Conservation (phyloP, 2,888 invertebrate genomes). For the Apodemia duryi region DNA sequence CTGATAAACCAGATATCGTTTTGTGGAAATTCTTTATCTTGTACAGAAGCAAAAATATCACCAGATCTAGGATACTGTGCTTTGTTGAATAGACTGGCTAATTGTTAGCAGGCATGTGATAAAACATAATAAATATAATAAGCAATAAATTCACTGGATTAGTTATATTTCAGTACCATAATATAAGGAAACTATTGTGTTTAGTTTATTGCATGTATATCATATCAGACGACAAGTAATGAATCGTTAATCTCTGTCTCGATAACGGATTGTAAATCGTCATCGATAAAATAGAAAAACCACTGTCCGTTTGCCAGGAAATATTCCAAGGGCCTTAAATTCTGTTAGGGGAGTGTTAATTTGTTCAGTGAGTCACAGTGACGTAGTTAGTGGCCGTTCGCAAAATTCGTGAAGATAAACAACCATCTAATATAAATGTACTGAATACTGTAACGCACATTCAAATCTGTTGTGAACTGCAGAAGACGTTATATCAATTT, state of each 20-base stretch:
- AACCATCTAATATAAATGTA: slow-evolving; percentile 29
- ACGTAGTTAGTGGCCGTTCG: slow-evolving; percentile 26
- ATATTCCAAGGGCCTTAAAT: slow-evolving; percentile 24
- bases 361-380: slow-evolving; percentile 31
- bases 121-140: not conserved
- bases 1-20: too few relatives aligned
- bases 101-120: too few relatives aligned
- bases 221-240: slow-evolving; percentile 1
- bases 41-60: too few relatives aligned
- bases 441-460: not conserved
- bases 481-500: not conserved
- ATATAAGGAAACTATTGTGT: not conserved
- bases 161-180: not conserved
- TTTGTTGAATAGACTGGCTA: too few relatives aligned
- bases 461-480: not conserved
- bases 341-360: slow-evolving; percentile 26
- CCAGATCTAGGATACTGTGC: too few relatives aligned
- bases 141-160: not conserved
- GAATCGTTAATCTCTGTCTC: not conserved
- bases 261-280: not conserved
- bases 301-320: slow-evolving; percentile 20
- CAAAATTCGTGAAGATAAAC: slow-evolving; percentile 29
- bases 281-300: slow-evolving; percentile 20
- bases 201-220: slow-evolving; percentile 9
- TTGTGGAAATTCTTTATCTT: too few relatives aligned